phyloP scores from a whole-genome alignment of 2,113 vertebrate species.

The Pteronura brasiliensis region DNA sequence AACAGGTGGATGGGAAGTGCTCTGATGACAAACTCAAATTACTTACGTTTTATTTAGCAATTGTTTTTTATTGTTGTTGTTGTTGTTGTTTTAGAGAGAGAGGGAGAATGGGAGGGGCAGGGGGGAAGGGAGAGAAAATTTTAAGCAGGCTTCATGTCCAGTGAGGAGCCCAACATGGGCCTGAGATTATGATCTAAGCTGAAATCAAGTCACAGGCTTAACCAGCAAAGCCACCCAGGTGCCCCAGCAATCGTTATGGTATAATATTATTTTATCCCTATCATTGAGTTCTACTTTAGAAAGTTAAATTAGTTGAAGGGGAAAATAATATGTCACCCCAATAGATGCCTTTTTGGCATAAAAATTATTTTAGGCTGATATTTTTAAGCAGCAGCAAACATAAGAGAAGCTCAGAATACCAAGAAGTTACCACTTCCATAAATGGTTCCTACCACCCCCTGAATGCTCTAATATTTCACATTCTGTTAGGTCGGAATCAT shows the following conservation, averaged over 20 bases:
- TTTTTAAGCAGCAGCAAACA: background rate
- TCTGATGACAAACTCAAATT: background rate
- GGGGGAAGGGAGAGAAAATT: background rate
- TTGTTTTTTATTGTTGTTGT: background rate
- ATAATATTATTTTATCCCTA: background rate
- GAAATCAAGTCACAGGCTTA: background rate
- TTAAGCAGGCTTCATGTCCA: background rate
- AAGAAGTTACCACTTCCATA: background rate
- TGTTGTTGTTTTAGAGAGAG: background rate
- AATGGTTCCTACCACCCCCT: background rate
- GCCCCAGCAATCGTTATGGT: background rate
- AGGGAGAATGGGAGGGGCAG: background rate
- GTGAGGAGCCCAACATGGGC: background rate
- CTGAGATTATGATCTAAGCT: background rate
- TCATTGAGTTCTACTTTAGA: background rate
- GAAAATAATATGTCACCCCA: background rate
- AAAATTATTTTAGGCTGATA: background rate
- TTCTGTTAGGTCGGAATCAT: background rate
- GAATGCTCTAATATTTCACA: background rate
- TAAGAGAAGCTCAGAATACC: background rate
- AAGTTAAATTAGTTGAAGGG: background rate
- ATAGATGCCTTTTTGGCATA: background rate
- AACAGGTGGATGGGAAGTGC: background rate
- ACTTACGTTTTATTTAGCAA: background rate
- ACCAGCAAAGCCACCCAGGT: no score